These are phyloP conservation scores for Mesopsocus fuscifrons DNA, from an alignment of 2,888 invertebrate genomes.

Conservation along the genomic window DNA sequence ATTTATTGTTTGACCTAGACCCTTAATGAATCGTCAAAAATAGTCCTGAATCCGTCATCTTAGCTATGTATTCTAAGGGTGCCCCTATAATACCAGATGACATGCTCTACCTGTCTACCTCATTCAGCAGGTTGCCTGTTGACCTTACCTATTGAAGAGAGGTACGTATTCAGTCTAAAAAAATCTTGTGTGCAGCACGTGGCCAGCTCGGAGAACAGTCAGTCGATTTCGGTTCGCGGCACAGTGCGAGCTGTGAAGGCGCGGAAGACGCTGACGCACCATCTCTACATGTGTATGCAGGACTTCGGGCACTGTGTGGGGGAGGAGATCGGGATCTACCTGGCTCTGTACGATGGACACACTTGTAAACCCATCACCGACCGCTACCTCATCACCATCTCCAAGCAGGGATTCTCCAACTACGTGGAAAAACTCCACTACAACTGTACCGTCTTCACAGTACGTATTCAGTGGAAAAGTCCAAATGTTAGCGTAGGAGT, in stretches of 20 bases:
- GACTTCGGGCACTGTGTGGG: constrained; percentile 77
- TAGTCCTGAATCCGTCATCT: no score
- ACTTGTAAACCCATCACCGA: constrained; percentile 53
- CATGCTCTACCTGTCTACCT: no score
- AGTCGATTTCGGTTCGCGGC: constrained; percentile 32
- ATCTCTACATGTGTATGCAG: constrained; percentile 71
- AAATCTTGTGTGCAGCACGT: constrained; percentile 28
- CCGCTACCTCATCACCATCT: constrained; percentile 71
- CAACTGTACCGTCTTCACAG: constrained; percentile 76
- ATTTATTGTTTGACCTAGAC: no score
- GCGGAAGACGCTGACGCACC: constrained; percentile 42
- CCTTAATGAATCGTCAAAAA: no score
- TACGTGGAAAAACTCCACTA: constrained; percentile 73
- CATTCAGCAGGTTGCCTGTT: no score
- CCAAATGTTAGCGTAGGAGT: no score
- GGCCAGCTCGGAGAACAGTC: constrained; percentile 32
- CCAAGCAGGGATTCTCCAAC: constrained; percentile 77
- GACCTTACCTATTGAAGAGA: no score
- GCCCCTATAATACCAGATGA: no score
- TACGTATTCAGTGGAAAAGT: constrained; percentile 26
- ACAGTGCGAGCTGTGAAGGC: constrained; percentile 34
- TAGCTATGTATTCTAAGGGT: no score
- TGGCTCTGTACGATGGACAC: constrained; percentile 67
- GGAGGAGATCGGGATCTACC: constrained; percentile 72
- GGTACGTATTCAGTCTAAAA: no score